Evolutionary conservation across 37 sponge, comb jelly and placozoan genomes (phyloP).

Genomic region (Tethya wilhelma): DNA sequence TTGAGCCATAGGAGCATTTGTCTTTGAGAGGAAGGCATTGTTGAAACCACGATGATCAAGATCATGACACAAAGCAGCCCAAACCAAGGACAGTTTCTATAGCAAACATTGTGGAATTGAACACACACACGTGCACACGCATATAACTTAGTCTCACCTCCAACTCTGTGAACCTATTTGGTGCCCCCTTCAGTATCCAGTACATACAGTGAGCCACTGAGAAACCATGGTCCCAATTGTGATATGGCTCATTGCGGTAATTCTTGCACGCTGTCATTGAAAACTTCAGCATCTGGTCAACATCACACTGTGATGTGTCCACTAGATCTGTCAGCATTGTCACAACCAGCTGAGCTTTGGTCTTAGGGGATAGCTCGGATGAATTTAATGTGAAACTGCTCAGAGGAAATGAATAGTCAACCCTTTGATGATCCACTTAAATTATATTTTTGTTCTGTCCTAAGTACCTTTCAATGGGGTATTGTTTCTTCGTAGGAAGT

Average conservation of each 20-base stretch:
- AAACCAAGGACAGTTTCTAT: slow-evolving; percentile 57
- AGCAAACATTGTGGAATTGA: background rate
- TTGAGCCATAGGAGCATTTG: slow-evolving; percentile 45
- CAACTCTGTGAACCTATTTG: slow-evolving; percentile 35
- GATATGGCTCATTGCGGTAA: slow-evolving; percentile 74
- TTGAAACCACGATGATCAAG: slow-evolving; percentile 76
- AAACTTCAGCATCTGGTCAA: slow-evolving; percentile 35
- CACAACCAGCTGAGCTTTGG: slow-evolving; percentile 29
- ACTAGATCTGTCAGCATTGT: slow-evolving; percentile 41
- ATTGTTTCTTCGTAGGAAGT: background rate
- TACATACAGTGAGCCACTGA: slow-evolving; percentile 77
- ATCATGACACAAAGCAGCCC: slow-evolving; percentile 71
- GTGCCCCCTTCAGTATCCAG: slow-evolving; percentile 36
- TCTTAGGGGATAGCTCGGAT: slow-evolving; percentile 2
- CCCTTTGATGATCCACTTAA: background rate
- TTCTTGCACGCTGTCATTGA: slow-evolving; percentile 54
- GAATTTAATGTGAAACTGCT: slow-evolving; percentile 29
- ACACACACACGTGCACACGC: background rate
- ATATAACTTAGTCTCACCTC: slow-evolving; percentile 48
- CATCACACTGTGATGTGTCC: slow-evolving; percentile 1
- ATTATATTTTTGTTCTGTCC: background rate
- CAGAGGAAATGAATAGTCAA: background rate
- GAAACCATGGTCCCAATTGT: slow-evolving; percentile 89
- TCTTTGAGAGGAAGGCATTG: slow-evolving; percentile 52
- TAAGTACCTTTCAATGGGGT: background rate